Base-by-base conservation (phyloP, 2,113 vertebrate species). In the Campylomormyrus numenius region DNA sequence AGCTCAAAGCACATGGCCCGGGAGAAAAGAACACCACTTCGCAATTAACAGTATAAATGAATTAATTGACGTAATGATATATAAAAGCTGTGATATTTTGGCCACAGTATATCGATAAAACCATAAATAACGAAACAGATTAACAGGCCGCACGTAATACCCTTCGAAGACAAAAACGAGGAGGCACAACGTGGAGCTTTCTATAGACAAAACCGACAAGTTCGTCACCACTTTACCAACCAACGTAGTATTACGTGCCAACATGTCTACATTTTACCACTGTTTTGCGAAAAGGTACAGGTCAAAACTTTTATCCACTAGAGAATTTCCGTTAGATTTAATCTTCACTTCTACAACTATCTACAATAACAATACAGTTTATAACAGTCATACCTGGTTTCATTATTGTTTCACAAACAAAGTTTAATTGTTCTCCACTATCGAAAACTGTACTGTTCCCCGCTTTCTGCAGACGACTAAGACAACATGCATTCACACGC, bases 381-480 rank as follows among this genome's bases (percentile, higher is more conserved):
- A 90, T 9, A 45, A 39, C 15, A 39, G 13, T 49, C 48, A 24
- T 89, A 89, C 89, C 89, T 89, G 89, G 89, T 35, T 17, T 89
- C 89, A 89, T 89, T 66, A 27, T 66, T 70, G 62, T 31, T 70
- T 31, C 62, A 70, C n/a, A 11, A 31, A 27, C 45, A 17, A 24
- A 50, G 31, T 89, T 31, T 52, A 17, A n/a, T 21, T 39, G 3
- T n/a, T 48, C 39, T 48, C 3, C 4, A 66, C 58, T 62, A 53
- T 3, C 13, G 17, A 17, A 50, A 87, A 39, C 21, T 1, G 35
- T 1, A 17, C 5, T 10, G 49, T 0, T 21, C 31, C 9, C 2
- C 3, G 27, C 31, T 49, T 56, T 89, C 48, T 5, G 74, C 70
- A 50, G 2, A 42, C 45, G 27, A 17, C 21, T 50, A 17, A n/a